Base-by-base conservation (phyloP, 2,797 vertebrate species). In the Mormyrus hasselquistii region DNA sequence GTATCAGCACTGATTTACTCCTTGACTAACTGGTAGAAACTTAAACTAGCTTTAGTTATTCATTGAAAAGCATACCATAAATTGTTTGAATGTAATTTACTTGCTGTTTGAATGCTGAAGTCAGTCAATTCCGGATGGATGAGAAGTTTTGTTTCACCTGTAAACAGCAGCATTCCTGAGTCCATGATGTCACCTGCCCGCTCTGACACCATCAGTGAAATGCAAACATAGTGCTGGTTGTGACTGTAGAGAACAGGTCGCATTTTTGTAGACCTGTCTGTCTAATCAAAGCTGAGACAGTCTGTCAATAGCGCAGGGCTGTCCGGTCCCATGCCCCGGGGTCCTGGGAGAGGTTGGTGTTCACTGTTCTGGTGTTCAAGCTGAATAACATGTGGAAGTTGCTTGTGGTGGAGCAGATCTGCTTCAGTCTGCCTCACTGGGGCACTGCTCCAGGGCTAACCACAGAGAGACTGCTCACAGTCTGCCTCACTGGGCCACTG, bases 261-360 rank as follows among this genome's bases (percentile, higher is more conserved):
- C 79, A 87, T 50, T 41, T 65, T 59, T 91, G 34, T 87, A 62
- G 88, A 88, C 87, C 88, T 90, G 52, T 90, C 89, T 94, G 93
- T 95, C 95, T 95, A 93, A 93, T 88, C 94, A 94, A 93, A 92
- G 92, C 90, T 91, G 91, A 93, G 95, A 95, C 93, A 10, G 86
- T 55, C 14, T 9, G 69, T 3, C 55, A 49, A 10, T 76, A 65
- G 25, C 5, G 16, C 92, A 90, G 92, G 94, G 94, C 92, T 92
- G 94, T 93, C 92, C 93, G 92, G 91, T 92, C 88, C 89, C 88
- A 65, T 91, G 88, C 92, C 92, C 91, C 94, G 93, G 93, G 93
- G 92, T 95, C 92, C 94, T 94, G 94, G 92, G 94, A 94, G 93
- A 93, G 94, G 92, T 93, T 92, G 93, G 91, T 90, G 92, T 89